Evolutionary conservation across 2,888 invertebrate species (phyloP).

Genomic region (Patella caerulea): DNA sequence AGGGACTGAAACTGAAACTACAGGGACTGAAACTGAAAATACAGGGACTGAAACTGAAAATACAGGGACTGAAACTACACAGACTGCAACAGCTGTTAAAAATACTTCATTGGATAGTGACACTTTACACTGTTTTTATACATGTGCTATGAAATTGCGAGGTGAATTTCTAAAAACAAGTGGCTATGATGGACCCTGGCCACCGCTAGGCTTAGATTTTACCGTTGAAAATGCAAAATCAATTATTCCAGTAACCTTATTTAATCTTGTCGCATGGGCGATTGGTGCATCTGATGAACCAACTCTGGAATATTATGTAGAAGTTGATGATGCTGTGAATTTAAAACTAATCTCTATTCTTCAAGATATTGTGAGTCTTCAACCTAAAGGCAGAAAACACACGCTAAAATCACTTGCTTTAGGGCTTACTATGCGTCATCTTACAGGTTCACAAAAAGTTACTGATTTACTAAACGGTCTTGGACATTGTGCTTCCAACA

Average conservation of each 20-base stretch:
- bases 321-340: background rate
- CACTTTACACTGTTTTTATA: too few relatives aligned
- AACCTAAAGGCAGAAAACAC: conserved; percentile 10
- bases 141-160: too few relatives aligned
- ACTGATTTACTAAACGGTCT: conserved; percentile 17
- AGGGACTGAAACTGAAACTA: too few relatives aligned
- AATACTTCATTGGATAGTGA: too few relatives aligned
- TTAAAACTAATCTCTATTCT: conserved; percentile 6
- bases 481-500: conserved; percentile 15
- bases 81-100: background rate
- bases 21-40: background rate
- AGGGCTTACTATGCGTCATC: background rate
- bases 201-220: too few relatives aligned
- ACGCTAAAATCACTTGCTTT: conserved; percentile 8
- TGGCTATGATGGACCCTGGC: too few relatives aligned
- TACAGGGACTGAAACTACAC: background rate
- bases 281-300: background rate
- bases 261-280: background rate
- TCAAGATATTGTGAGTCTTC: conserved; percentile 16
- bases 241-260: background rate
- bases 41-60: background rate
- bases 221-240: too few relatives aligned
- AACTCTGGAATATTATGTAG: background rate
- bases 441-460: conserved; percentile 19
- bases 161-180: too few relatives aligned